Conservation (phyloP, 2,113 vertebrate species). For the Lipophrys pholis region DNA sequence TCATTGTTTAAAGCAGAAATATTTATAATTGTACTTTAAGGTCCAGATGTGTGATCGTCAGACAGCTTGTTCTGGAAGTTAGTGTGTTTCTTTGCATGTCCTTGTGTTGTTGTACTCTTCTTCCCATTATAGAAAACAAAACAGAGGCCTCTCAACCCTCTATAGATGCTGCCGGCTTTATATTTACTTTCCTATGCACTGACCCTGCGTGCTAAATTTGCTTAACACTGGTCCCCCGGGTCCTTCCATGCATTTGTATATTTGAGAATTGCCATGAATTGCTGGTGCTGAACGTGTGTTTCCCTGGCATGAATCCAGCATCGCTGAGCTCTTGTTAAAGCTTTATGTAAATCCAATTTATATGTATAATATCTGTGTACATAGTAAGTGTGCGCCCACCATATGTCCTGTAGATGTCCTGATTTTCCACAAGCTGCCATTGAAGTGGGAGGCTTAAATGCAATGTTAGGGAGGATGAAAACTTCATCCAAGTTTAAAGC, state of each 20-base stretch:
- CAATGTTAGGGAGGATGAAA: slow-evolving; percentile 60
- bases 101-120: background rate
- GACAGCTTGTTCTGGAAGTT: too few relatives aligned
- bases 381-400: slow-evolving; percentile 48
- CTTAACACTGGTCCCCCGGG: background rate
- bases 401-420: slow-evolving; percentile 59
- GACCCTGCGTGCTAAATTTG: background rate
- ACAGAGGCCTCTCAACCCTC: background rate
- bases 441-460: slow-evolving; percentile 62
- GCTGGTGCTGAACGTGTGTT: slow-evolving; percentile 1
- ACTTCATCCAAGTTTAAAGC: background rate
- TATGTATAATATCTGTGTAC: slow-evolving; percentile 65
- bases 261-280: slow-evolving; percentile 16
- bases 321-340: slow-evolving; percentile 24
- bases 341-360: slow-evolving; percentile 63
- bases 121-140: background rate
- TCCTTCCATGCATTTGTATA: background rate
- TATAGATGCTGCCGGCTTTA: background rate
- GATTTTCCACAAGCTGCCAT: slow-evolving; percentile 68
- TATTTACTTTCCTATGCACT: slow-evolving; percentile 6
- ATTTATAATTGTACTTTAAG: too few relatives aligned
- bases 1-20: too few relatives aligned
- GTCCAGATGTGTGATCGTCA: too few relatives aligned
- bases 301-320: slow-evolving; percentile 36
- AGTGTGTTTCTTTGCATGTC: background rate